phyloP scores from a whole-genome alignment of 2,113 vertebrate species.

The Alligator sinensis region DNA sequence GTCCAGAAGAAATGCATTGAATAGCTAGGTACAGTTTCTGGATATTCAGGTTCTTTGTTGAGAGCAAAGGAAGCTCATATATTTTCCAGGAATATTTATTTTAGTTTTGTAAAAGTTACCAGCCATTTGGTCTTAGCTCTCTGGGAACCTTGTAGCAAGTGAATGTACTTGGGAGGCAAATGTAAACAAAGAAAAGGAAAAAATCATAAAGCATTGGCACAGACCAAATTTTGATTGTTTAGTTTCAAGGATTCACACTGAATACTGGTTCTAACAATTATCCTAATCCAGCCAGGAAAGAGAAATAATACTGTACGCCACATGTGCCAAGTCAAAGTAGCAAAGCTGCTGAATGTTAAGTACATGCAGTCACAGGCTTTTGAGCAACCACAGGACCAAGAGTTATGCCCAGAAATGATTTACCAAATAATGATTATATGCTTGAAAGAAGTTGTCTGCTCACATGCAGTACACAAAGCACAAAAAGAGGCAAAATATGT shows the following conservation, averaged over 20 bases:
- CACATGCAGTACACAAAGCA: not conserved
- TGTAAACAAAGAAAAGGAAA: not conserved
- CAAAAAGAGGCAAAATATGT: slow-evolving; percentile 33
- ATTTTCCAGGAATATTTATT: slow-evolving; percentile 15
- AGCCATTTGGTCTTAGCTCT: not conserved
- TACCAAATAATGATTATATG: not conserved
- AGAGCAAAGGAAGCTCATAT: not conserved
- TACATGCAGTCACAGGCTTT: not conserved
- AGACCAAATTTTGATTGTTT: not conserved
- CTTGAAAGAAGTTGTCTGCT: not conserved
- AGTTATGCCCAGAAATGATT: not conserved
- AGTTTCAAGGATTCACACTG: not conserved
- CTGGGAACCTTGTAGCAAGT: not conserved
- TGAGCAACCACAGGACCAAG: not conserved
- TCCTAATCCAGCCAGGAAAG: not conserved
- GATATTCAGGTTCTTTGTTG: not conserved
- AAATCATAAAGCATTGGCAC: not conserved
- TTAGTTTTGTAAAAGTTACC: not conserved
- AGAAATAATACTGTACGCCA: not conserved
- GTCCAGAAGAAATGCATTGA: slow-evolving; percentile 4
- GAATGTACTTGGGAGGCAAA: not conserved
- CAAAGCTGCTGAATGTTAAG: slow-evolving; percentile 4
- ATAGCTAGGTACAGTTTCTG: slow-evolving; percentile 5
- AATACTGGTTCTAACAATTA: slow-evolving; percentile 15
- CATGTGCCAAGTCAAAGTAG: slow-evolving; percentile 27